Conservation (phyloP, 1,140 invertebrate species). For the Bombus difficillimus region DNA sequence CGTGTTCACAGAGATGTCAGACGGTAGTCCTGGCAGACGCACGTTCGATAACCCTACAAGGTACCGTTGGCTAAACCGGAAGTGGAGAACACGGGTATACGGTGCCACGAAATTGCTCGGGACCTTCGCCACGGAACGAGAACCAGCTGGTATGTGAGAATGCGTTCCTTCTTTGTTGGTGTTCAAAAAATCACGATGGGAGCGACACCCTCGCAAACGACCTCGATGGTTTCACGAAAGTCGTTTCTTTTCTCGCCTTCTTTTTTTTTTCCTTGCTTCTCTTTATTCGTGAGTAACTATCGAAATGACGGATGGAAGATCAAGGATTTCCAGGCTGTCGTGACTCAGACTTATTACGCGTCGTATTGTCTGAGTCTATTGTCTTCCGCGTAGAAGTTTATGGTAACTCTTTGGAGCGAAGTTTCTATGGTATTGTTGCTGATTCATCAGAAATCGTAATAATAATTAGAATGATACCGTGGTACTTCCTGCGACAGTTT, state of each 20-base stretch:
- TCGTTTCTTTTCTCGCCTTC: too few species aligned
- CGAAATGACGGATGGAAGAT: neutral
- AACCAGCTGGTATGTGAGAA: conserved; percentile 68
- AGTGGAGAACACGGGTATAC: conserved; percentile 53
- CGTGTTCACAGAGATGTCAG: conserved; percentile 17
- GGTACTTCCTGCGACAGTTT: neutral
- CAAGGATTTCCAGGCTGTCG: neutral
- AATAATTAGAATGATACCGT: neutral
- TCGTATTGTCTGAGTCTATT: neutral
- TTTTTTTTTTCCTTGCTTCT: too few species aligned
- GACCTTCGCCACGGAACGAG: conserved; percentile 69
- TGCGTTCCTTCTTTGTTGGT: conserved; percentile 19
- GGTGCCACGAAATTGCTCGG: conserved; percentile 73
- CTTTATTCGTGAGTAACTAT: neutral
- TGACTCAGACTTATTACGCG: neutral
- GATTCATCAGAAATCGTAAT: neutral
- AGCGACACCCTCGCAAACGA: neutral
- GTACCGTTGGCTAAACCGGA: conserved; percentile 66
- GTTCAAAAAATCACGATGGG: neutral
- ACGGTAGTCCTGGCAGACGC: conserved; percentile 9
- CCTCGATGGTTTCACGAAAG: neutral
- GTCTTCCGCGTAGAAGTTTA: neutral
- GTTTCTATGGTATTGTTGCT: neutral
- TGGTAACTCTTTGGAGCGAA: neutral
- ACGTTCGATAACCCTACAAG: conserved; percentile 55